Conservation (phyloP, 2,888 invertebrate genomes). For the Merodon equestris region DNA sequence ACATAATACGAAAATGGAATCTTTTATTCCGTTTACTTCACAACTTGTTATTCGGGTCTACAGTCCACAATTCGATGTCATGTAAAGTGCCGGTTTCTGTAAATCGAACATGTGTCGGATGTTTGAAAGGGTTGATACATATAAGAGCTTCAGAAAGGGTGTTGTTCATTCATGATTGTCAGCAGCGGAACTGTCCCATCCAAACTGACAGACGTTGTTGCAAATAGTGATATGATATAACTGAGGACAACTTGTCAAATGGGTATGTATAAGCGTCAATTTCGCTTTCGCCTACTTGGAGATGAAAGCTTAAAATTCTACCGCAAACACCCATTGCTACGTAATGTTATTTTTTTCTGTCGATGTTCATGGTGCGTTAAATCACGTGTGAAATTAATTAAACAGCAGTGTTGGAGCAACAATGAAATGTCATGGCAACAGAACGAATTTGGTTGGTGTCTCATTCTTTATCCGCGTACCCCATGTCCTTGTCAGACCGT, state of each 20-base stretch:
- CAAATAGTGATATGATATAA: constrained; percentile 41
- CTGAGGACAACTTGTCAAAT: constrained; percentile 13
- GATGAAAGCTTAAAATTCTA: too few species aligned
- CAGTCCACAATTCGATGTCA: constrained; percentile 56
- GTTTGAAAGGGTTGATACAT: constrained; percentile 47
- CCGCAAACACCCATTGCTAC: too few species aligned
- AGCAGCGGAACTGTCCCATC: neutral
- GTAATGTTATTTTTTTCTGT: too few species aligned
- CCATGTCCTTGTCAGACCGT: neutral
- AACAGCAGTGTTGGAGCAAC: constrained; percentile 52
- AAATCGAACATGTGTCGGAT: constrained; percentile 56
- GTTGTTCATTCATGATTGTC: neutral
- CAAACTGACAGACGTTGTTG: constrained; percentile 45
- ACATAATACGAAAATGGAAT: constrained; percentile 51
- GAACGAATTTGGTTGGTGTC: constrained; percentile 49
- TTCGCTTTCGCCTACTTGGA: too few species aligned
- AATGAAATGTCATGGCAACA: constrained; percentile 51
- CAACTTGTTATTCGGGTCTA: constrained; percentile 59
- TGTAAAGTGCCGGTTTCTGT: constrained; percentile 51
- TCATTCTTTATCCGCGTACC: constrained; percentile 3
- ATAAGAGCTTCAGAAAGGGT: constrained; percentile 13
- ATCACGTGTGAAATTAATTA: constrained; percentile 54
- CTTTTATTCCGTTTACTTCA: constrained; percentile 60
- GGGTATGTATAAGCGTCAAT: too few species aligned
- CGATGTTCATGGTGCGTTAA: too few species aligned